Conservation (phyloP, 2,797 vertebrate genomes). For the Lagodon rhomboides region DNA sequence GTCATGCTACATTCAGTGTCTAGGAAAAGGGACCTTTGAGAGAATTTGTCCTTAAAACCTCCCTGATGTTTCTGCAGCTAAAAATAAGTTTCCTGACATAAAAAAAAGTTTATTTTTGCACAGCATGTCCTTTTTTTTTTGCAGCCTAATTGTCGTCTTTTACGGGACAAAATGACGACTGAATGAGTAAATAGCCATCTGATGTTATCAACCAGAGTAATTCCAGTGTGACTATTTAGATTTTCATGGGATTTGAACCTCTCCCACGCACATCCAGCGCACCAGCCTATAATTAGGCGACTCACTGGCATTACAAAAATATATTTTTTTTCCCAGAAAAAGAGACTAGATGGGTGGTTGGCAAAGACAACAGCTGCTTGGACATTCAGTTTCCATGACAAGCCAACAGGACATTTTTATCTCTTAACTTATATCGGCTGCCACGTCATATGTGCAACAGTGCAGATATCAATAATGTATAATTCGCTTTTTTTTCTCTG, state of each 20-base stretch:
- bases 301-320: conserved; percentile 25
- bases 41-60: conserved; percentile 34
- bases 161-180: conserved; percentile 3
- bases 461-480: conserved; percentile 6
- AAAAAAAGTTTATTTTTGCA: conserved; percentile 39
- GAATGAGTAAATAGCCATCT: conserved; percentile 27
- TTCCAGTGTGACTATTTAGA: conserved; percentile 39
- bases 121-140: background rate
- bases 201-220: conserved; percentile 56
- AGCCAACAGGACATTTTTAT: background rate
- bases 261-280: conserved; percentile 61
- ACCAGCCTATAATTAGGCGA: conserved; percentile 61
- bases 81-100: conserved; percentile 35
- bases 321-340: conserved; percentile 60
- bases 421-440: conserved; percentile 23
- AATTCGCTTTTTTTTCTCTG: background rate
- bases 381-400: background rate
- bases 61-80: conserved; percentile 5
- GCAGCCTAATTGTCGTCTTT: conserved; percentile 9
- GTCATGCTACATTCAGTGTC: background rate
- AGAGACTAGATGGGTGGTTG: conserved; percentile 33
- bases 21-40: background rate
- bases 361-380: conserved; percentile 26
- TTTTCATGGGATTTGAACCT: conserved; percentile 72
- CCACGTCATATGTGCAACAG: conserved; percentile 45